Percentiles rank a stretch among this genome's conserved stretches.
These are phyloP conservation scores for Acleris cristana DNA, from an alignment of 2,888 invertebrate species.

Conservation along the genomic window DNA sequence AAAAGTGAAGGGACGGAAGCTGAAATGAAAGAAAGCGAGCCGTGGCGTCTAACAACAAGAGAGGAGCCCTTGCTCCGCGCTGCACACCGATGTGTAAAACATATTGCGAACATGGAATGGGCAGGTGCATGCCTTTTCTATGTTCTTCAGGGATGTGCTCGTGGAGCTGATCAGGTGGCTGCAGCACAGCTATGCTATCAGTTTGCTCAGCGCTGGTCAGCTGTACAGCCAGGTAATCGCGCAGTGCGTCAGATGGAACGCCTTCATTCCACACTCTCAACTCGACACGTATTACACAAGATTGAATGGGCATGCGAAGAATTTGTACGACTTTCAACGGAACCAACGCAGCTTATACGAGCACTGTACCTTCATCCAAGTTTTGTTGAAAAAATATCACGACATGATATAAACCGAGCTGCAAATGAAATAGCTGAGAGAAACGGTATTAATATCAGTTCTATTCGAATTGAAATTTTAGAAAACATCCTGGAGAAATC, in stretches of 20 bases:
- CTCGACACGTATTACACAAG: conserved; percentile 75
- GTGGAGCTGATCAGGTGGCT: conserved; percentile 80
- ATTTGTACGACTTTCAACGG: conserved; percentile 70
- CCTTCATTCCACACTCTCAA: conserved; percentile 73
- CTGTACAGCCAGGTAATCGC: conserved; percentile 75
- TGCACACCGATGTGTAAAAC: conserved; percentile 75
- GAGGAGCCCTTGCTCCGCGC: conserved; percentile 75
- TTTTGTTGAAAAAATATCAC: conserved; percentile 70
- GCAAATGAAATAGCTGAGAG: conserved; percentile 80
- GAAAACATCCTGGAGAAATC: conserved; percentile 73
- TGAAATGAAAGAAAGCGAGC: conserved; percentile 63
- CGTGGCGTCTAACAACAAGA: conserved; percentile 70
- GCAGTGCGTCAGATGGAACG: conserved; percentile 80
- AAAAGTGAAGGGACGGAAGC: conserved; percentile 55
- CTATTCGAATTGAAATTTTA: conserved; percentile 75
- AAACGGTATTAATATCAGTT: conserved; percentile 75
- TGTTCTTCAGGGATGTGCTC: conserved; percentile 77
- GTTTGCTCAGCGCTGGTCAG: conserved; percentile 79
- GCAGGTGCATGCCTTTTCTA: conserved; percentile 81
- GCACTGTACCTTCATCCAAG: conserved; percentile 74
- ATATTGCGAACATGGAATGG: conserved; percentile 82
- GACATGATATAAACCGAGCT: conserved; percentile 73
- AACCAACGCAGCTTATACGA: conserved; percentile 76
- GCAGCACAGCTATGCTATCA: conserved; percentile 79
- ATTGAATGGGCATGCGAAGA: conserved; percentile 78